Base-by-base conservation (phyloP, 2,113 vertebrate genomes). In the Montifringilla adamsi region DNA sequence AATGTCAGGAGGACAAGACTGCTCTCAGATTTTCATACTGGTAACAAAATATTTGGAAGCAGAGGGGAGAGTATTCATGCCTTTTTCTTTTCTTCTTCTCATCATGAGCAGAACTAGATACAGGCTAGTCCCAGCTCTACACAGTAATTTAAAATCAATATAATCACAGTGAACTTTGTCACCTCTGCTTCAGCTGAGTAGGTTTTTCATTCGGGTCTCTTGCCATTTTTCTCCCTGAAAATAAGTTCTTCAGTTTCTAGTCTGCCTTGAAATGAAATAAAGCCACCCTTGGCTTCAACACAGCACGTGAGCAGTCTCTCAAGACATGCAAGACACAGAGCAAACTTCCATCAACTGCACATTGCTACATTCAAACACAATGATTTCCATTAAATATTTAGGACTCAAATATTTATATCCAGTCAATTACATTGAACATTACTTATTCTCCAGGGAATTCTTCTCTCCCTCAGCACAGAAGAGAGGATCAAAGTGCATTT, bases 121-220 rank as follows among this genome's bases (percentile, higher is more conserved):
- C 18, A 58, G 58, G 66, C 80, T 94, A 76, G 92, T 81, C 83
- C 83, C 77, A 87, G 86, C 56, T 87, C 86, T 69, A 69, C 69
- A 90, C 88, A 84, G 95, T 95, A 94, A 96, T 97, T 96, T 93
- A 95, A 97, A 97, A 96, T 97, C 95, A 95, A 96, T 96, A 93
- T 95, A 96, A 96, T 96, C 92, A 94, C 90, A 84, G 89, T 76
- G 95, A 97, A 96, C 95, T 97, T 95, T 82, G 95, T 87, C 96
- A 96, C 94, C 95, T 92, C 92, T 92, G 92, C 88, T 93, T 92
- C 94, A 97, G 86, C 86, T 72, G 88, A 95, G 95, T 92, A 92
- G 86, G 86, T 95, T 96, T 96, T 93, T 94, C 95, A 96, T 96
- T 95, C 1, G 4, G 69, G 84, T 95, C 87, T 84, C 92, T 91